Evolutionary conservation across 2,797 vertebrate species (phyloP), one percentile per base, ranked within the genome.

Genomic region (Intellagama lesueurii): DNA sequence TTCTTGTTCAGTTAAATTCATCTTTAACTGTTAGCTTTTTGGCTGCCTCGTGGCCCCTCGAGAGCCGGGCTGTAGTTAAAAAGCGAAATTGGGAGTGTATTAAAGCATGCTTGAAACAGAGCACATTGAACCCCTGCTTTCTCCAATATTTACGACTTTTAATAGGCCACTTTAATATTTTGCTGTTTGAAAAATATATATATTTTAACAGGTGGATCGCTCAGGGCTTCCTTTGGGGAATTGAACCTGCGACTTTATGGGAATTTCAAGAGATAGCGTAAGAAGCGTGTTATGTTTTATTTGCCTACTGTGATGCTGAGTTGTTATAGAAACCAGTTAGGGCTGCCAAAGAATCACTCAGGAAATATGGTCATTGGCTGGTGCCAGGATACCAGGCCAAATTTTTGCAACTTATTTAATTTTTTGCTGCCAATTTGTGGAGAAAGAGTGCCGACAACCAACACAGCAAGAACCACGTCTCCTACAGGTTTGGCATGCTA

Each of bases 351-450:
- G 91, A 83, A 64, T 30, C 77, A 72, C 90, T 93, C 91, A 94
- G 94, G 92, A 95, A 94, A 92, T 90, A 87, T 0, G 87, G 92
- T 87, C 69, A 7, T 81, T 68, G 86, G 0, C 3, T 0, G 3
- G 89, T 92, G 94, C 93, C 94, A 93, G 88, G 90, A 90, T 85
- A 14, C 30, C 3, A 79, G 80, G 94, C 93, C 94, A 94, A 94
- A 77, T 77, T 69, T 0, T 70, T 92, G 90, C 91, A 94, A 95
- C 94, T 94, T 60, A 81, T 77, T 88, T 68, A 0, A 40, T 85
- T 90, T 91, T 92, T 82, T 14, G 5, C 93, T 94, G 95, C 95
- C 94, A 96, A 44, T 76, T 93, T 77, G 88, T 47, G 17, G 60
- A 90, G 19, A 28, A 44, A 22, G 9, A 7, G 1, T n/a, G 52